Conservation (phyloP, 2,113 vertebrate genomes). For the Tragelaphus strepsiceros region DNA sequence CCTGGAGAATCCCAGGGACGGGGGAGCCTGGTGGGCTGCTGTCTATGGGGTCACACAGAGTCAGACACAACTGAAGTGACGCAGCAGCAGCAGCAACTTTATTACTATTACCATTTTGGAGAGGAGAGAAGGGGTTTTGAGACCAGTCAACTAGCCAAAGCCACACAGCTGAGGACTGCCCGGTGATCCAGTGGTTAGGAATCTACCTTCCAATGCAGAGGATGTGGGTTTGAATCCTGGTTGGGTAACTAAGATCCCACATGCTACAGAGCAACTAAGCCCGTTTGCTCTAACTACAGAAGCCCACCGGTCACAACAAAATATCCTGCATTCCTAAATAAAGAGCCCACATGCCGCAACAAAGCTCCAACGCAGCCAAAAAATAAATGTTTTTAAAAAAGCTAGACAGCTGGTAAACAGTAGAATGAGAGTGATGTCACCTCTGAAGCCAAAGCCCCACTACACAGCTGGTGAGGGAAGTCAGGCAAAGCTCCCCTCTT, state of each 20-base stretch:
- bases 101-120: background rate
- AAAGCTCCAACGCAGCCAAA: background rate
- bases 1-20: too few relatives aligned
- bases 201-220: background rate
- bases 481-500: background rate
- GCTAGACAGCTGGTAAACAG: background rate
- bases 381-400: background rate
- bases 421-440: background rate
- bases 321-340: background rate
- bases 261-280: background rate
- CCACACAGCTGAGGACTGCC: too few relatives aligned
- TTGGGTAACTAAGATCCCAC: background rate
- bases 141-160: background rate
- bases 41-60: too few relatives aligned
- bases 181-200: background rate
- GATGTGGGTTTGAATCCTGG: background rate
- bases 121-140: background rate
- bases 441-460: background rate
- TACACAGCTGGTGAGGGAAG: background rate
- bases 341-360: background rate
- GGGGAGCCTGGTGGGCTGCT: too few relatives aligned
- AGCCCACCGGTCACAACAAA: background rate
- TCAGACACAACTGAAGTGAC: too few relatives aligned
- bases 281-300: background rate
- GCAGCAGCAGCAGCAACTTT: background rate